A percentile compares a stretch with the other conserved stretches of the same genome.
phyloP scores from a whole-genome alignment of 2,888 invertebrate genomes.

The Lepas anatifera region DNA sequence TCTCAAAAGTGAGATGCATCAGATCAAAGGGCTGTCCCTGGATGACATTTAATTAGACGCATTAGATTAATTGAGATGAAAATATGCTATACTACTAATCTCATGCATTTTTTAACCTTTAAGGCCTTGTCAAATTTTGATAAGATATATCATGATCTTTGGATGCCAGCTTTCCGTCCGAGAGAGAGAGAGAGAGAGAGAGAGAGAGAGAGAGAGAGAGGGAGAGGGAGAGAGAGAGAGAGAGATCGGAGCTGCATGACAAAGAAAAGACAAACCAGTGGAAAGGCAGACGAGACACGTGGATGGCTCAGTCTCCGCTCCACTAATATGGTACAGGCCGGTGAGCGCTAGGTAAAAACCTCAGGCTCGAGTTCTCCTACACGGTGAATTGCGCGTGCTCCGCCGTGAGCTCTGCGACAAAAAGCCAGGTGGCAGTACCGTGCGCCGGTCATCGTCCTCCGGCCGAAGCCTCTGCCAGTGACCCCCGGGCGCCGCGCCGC shows the following conservation, averaged over 20 bases:
- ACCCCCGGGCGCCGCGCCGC: no score
- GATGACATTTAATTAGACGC: background rate
- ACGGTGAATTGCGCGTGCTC: background rate
- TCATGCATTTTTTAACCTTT: no score
- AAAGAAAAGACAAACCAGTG: background rate
- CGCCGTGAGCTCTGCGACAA: background rate
- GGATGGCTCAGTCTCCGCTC: background rate
- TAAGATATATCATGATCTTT: no score
- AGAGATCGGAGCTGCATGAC: background rate
- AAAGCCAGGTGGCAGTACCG: background rate
- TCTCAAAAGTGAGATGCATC: no score
- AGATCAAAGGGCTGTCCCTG: no score
- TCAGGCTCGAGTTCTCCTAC: background rate
- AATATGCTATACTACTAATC: slow-evolving; percentile 12
- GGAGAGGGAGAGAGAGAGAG: background rate
- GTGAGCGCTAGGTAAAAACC: background rate
- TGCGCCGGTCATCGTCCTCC: background rate
- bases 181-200: background rate
- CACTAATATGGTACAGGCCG: background rate
- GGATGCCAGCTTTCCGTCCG: background rate
- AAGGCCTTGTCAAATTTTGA: no score
- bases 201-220: background rate
- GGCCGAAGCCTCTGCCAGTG: background rate
- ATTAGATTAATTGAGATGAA: slow-evolving; percentile 11
- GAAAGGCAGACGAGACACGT: background rate